Conservation (phyloP, 2,888 invertebrate genomes). For the Pelosia muscerda region DNA sequence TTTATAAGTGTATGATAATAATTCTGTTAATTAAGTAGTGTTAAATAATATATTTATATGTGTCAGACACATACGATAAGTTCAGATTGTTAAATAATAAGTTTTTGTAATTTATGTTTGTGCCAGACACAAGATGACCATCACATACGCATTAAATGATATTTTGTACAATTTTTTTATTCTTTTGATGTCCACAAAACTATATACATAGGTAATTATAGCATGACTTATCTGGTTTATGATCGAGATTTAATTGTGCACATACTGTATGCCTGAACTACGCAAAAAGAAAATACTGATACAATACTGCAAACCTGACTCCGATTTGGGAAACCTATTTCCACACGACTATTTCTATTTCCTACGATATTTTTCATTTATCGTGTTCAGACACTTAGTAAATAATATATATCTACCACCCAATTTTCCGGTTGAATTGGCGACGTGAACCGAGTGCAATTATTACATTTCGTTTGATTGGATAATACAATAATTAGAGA, state of each 20-base stretch:
- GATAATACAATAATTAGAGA: constrained; percentile 73
- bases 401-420: not conserved
- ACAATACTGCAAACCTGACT: too few species aligned
- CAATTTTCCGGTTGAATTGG: not conserved
- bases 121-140: constrained; percentile 55
- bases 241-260: too few species aligned
- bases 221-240: too few species aligned
- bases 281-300: too few species aligned
- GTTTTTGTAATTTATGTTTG: constrained; percentile 42
- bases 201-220: too few species aligned
- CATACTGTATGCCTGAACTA: too few species aligned
- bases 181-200: constrained; percentile 60
- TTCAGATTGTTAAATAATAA: constrained; percentile 34
- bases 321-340: too few species aligned
- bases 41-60: constrained; percentile 52
- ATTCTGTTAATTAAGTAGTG: constrained; percentile 29
- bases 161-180: constrained; percentile 39
- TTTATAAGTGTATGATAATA: constrained; percentile 30
- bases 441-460: not conserved
- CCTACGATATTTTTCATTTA: not conserved
- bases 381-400: not conserved
- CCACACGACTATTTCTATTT: too few species aligned
- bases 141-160: constrained; percentile 34
- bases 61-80: constrained; percentile 61
- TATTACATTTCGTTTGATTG: constrained; percentile 61